Conservation (phyloP, 2,113 vertebrate species). For the Anhinga anhinga region DNA sequence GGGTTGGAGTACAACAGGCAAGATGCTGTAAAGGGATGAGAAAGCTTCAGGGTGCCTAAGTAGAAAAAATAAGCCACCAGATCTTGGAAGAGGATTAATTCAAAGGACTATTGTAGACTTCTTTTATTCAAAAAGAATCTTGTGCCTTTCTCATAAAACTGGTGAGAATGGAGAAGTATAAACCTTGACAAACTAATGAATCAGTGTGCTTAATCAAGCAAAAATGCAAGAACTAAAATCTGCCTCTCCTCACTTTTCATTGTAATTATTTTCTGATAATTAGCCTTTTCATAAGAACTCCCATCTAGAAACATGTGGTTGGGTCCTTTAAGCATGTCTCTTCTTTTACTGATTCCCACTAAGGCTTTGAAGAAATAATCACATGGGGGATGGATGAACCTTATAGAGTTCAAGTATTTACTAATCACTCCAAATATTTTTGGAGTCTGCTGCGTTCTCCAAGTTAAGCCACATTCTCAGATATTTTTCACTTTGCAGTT, state of each 20-base stretch:
- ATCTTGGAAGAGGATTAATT: background rate
- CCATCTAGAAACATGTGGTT: background rate
- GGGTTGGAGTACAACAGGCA: background rate
- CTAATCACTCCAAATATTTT: slow-evolving; percentile 25
- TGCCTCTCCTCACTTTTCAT: background rate
- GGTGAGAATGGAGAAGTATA: background rate
- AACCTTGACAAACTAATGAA: background rate
- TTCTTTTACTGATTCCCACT: background rate
- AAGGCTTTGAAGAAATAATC: slow-evolving; percentile 10
- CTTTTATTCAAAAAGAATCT: background rate
- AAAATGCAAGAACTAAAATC: background rate
- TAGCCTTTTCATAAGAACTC: background rate
- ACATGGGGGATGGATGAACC: background rate
- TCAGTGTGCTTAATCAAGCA: background rate
- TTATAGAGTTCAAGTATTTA: background rate
- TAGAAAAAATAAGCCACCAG: background rate
- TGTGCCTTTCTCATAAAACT: background rate
- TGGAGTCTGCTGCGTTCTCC: background rate
- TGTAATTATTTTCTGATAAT: background rate
- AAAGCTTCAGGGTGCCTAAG: background rate
- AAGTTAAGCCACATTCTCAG: background rate
- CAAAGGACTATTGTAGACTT: background rate
- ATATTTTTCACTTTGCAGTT: background rate
- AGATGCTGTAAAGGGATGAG: background rate
- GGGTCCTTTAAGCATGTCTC: background rate